Conservation (phyloP, 2,797 vertebrate species). For the Chlorospingus flavigularis region DNA sequence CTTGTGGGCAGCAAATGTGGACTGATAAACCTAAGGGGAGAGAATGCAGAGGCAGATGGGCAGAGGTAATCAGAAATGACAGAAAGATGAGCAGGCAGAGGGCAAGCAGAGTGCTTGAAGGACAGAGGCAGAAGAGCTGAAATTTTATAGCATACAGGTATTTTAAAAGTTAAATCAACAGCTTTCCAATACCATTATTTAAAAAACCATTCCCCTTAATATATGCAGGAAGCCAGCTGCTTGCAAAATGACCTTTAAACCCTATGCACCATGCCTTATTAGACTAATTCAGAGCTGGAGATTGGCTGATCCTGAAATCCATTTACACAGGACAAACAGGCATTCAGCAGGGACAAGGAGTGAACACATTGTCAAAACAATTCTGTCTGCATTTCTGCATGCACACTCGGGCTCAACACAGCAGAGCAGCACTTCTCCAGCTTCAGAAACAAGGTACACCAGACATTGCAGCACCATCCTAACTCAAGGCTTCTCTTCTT, state of each 20-base stretch:
- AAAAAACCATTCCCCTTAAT: not conserved
- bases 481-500: not conserved
- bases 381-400: not conserved
- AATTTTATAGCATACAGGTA: not conserved
- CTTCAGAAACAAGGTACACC: not conserved
- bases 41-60: constrained; percentile 52
- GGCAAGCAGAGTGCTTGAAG: constrained; percentile 52
- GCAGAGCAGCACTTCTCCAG: not conserved
- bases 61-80: constrained; percentile 61
- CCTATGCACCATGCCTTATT: not conserved
- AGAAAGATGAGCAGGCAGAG: constrained; percentile 54
- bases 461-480: not conserved
- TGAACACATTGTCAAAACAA: not conserved
- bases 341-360: constrained; percentile 28
- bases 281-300: constrained; percentile 23
- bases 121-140: constrained; percentile 7
- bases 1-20: constrained; percentile 32
- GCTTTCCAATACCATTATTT: constrained; percentile 14
- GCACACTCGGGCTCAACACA: not conserved
- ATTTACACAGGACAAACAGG: constrained; percentile 25
- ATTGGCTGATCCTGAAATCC: constrained; percentile 28
- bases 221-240: constrained; percentile 26
- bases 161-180: constrained; percentile 32
- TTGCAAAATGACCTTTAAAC: constrained; percentile 19
- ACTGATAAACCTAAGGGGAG: constrained; percentile 38